Evolutionary conservation across 2,113 vertebrate genomes (phyloP), one percentile per base, ranked within the genome.

Genomic region (Psephotus haematonotus): DNA sequence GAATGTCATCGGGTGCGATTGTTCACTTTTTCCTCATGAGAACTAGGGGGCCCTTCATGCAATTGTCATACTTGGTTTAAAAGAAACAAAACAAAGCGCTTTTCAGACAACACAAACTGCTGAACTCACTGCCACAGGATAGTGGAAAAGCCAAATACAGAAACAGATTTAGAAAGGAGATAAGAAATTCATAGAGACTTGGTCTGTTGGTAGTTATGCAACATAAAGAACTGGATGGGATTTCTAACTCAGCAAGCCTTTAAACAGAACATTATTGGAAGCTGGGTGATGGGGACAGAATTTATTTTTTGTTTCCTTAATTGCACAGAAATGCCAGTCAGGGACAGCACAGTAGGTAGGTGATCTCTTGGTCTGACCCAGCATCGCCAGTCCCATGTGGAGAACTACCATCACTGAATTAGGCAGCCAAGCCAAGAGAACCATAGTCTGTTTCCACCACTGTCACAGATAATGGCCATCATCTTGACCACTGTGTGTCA

Each of bases 311-410:
- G 33, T 44, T 60, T 60, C 3, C 17, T 50, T 15, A 69, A 31
- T 31, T 33, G n/a, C 29, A 49, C 17, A 78, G 50, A 31, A 84
- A 78, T 35, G 4, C 24, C 46, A 28, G 17, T 27, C 11, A 44
- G 11, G 37, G 69, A 13, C 13, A 60, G 29, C 44, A 55, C 14
- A 57, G 27, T 2, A 50, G 23, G 11, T 7, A 16, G 28, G 9
- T 27, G 24, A 65, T 44, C 6, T 43, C 59, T 62, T 57, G n/a
- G 5, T 69, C 41, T 90, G 64, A 77, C 31, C 47, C 37, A 41
- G 29, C 37, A 53, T 5, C 4, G 0, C 16, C 46, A 47, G 17
- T 29, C 22, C 20, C 44, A 4, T 8, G 24, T 4, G 1, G 22
- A 92, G 67, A 82, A 16, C 8, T n/a, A 59, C 11, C 62, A 19